phyloP scores from a whole-genome alignment of 2,888 invertebrate genomes.

The Nymphalis polychloros region DNA sequence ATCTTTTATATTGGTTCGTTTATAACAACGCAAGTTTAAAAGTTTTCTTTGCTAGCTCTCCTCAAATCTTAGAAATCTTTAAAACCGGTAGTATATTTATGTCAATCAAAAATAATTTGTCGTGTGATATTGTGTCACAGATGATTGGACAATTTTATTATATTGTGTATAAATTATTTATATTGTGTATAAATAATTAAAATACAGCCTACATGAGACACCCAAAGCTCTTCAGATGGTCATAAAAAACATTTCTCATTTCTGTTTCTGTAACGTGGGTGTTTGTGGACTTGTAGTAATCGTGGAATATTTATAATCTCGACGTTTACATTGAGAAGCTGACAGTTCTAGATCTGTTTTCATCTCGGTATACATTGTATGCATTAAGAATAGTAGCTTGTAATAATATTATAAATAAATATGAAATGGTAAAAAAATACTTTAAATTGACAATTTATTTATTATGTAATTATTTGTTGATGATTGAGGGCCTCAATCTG shows the following conservation, averaged over 20 bases:
- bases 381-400: too few species aligned
- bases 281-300: conserved; percentile 18
- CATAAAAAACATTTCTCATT: conserved; percentile 20
- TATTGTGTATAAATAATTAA: background rate
- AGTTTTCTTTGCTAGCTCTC: too few species aligned
- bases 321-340: conserved; percentile 28
- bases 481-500: too few species aligned
- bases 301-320: conserved; percentile 23
- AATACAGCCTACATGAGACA: background rate
- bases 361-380: conserved; percentile 14
- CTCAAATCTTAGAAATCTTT: too few species aligned
- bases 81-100: too few species aligned
- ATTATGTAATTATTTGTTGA: background rate
- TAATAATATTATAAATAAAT: too few species aligned
- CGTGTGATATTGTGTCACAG: too few species aligned
- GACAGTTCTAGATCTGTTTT: conserved; percentile 26
- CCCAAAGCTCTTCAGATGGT: background rate
- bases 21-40: too few species aligned
- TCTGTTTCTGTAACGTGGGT: conserved; percentile 24
- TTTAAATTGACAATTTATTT: background rate
- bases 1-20: too few species aligned
- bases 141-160: too few species aligned
- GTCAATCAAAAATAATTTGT: too few species aligned
- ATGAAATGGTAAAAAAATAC: background rate
- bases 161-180: background rate